Evolutionary conservation across 2,797 vertebrate genomes (phyloP).

Genomic region (Steatocranus sp.): DNA sequence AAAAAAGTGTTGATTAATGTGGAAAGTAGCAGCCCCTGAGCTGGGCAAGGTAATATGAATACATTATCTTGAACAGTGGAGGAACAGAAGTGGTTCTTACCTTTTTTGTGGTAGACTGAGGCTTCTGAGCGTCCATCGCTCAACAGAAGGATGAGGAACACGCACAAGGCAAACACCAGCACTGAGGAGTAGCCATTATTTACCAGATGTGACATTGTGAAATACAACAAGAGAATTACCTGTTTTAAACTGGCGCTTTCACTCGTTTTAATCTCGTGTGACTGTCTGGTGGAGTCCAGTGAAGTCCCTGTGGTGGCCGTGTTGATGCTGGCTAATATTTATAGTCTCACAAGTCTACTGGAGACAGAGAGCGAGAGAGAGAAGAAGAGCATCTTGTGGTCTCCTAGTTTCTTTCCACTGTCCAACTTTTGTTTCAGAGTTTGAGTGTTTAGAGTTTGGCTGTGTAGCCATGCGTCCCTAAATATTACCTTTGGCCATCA

Average conservation of each 20-base stretch:
- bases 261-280: background rate
- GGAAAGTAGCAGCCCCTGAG: background rate
- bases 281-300: background rate
- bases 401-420: constrained; percentile 9
- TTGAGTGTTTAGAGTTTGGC: constrained; percentile 54
- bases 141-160: constrained; percentile 29
- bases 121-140: constrained; percentile 39
- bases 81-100: constrained; percentile 27
- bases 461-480: constrained; percentile 45
- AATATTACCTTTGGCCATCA: constrained; percentile 42
- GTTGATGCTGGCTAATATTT: constrained; percentile 43
- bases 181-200: background rate
- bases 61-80: background rate
- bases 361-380: background rate
- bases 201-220: constrained; percentile 16
- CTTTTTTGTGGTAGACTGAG: constrained; percentile 57
- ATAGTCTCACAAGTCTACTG: constrained; percentile 37
- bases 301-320: constrained; percentile 7
- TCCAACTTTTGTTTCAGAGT: constrained; percentile 41
- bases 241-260: background rate
- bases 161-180: background rate
- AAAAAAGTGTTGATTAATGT: background rate
- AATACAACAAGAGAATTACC: background rate
- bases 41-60: background rate
- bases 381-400: background rate